phyloP scores from a whole-genome alignment of 1,140 invertebrate species.

The Mylabris phalerata region DNA sequence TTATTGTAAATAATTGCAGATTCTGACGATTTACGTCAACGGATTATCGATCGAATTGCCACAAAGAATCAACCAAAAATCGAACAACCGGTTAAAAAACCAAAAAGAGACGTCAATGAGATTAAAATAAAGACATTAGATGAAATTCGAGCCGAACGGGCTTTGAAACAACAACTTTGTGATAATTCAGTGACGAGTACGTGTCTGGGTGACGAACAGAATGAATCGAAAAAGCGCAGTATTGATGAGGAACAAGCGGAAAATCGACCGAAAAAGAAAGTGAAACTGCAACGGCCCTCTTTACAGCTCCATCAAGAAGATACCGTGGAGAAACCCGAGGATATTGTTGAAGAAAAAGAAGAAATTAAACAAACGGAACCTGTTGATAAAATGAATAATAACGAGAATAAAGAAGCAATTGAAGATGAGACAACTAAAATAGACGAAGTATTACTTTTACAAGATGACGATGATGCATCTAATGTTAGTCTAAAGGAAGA shows the following conservation, averaged over 20 bases:
- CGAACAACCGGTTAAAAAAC: constrained; percentile 9
- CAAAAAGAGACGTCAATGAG: constrained; percentile 15
- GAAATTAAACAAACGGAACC: not conserved
- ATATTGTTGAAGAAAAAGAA: not conserved
- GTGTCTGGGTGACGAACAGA: constrained; percentile 3
- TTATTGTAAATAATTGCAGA: constrained; percentile 4
- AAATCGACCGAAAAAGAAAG: constrained; percentile 8
- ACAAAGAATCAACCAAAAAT: constrained; percentile 5
- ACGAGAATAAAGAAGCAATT: constrained; percentile 4
- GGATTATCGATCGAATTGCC: constrained; percentile 18
- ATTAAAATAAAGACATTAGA: constrained; percentile 40
- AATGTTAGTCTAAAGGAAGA: constrained; percentile 32
- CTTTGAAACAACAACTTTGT: constrained; percentile 12
- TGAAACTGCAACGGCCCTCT: constrained; percentile 1
- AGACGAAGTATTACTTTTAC: constrained; percentile 34
- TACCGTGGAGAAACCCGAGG: not conserved
- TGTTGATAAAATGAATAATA: not conserved
- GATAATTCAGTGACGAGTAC: constrained; percentile 30
- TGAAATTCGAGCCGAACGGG: constrained; percentile 36
- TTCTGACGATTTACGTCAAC: constrained; percentile 23
- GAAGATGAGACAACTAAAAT: constrained; percentile 19
- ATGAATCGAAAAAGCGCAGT: not conserved
- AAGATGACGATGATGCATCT: constrained; percentile 35
- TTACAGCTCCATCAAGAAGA: not conserved
- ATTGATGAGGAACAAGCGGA: constrained; percentile 19